Evolutionary conservation across 2,113 vertebrate species (phyloP).

Genomic region (Tupaia tana): DNA sequence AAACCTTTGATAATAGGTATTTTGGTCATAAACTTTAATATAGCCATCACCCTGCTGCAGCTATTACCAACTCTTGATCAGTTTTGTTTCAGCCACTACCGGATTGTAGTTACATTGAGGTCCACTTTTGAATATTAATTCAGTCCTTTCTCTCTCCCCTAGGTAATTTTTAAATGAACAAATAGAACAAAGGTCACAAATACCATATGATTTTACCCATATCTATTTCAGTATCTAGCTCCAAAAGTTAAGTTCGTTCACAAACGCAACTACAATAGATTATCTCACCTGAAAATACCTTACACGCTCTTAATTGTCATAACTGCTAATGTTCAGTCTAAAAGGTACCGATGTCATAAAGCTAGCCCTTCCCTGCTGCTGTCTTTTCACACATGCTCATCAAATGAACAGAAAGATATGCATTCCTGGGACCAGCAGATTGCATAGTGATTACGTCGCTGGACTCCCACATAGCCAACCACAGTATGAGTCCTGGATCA

Average conservation of each 20-base stretch:
- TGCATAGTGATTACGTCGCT: too few species aligned
- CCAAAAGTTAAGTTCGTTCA: constrained; percentile 1
- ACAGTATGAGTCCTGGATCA: too few species aligned
- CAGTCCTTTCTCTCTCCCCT: not conserved
- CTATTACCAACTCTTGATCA: not conserved
- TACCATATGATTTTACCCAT: not conserved
- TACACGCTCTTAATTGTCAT: not conserved
- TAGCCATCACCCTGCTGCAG: not conserved
- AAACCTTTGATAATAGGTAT: not conserved
- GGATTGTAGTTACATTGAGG: too few species aligned
- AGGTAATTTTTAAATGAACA: not conserved
- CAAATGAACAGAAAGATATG: not conserved
- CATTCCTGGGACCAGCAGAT: not conserved
- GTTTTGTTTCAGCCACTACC: not conserved
- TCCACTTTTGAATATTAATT: too few species aligned
- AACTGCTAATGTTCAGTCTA: not conserved
- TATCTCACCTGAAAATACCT: not conserved
- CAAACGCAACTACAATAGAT: not conserved
- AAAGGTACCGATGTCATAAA: not conserved
- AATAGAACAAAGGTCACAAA: not conserved
- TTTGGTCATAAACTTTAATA: not conserved
- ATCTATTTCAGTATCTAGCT: not conserved
- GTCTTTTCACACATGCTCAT: not conserved
- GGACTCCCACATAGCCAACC: too few species aligned
- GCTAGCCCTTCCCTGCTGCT: not conserved